Conservation (phyloP, 2,888 invertebrate genomes). For the Nymphalis polychloros region DNA sequence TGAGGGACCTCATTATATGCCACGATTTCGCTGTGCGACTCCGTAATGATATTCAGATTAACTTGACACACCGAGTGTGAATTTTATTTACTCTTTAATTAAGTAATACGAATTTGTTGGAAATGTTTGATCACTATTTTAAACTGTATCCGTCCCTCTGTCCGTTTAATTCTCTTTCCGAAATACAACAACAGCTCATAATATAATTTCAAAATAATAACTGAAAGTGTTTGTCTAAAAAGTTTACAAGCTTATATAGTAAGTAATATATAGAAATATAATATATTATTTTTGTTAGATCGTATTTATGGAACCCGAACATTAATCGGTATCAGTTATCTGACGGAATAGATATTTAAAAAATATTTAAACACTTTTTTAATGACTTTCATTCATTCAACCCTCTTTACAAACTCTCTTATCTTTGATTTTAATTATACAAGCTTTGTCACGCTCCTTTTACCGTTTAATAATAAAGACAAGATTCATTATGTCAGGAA, state of each 20-base stretch:
- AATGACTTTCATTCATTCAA: not conserved
- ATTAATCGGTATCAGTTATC: too few relatives aligned
- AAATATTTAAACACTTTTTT: not conserved
- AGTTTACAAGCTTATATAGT: too few relatives aligned
- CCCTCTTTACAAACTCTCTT: constrained; percentile 3
- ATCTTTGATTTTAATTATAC: constrained; percentile 14
- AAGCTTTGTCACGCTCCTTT: constrained; percentile 20
- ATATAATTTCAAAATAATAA: too few relatives aligned
- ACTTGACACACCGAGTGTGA: not conserved
- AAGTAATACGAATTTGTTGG: not conserved
- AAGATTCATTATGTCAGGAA: too few relatives aligned
- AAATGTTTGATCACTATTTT: not conserved
- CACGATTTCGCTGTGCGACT: constrained; percentile 4
- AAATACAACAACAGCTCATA: too few relatives aligned
- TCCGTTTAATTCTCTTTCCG: too few relatives aligned
- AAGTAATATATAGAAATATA: too few relatives aligned
- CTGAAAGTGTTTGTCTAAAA: too few relatives aligned
- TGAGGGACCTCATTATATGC: constrained; percentile 10
- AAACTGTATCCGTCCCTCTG: not conserved
- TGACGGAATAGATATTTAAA: too few relatives aligned
- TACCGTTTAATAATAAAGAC: constrained; percentile 24
- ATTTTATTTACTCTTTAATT: constrained; percentile 2
- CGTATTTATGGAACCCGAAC: too few relatives aligned
- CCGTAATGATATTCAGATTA: constrained; percentile 12
- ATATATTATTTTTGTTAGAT: too few relatives aligned